Conservation (phyloP, 2,888 invertebrate genomes). For the Eupithecia insigniata region DNA sequence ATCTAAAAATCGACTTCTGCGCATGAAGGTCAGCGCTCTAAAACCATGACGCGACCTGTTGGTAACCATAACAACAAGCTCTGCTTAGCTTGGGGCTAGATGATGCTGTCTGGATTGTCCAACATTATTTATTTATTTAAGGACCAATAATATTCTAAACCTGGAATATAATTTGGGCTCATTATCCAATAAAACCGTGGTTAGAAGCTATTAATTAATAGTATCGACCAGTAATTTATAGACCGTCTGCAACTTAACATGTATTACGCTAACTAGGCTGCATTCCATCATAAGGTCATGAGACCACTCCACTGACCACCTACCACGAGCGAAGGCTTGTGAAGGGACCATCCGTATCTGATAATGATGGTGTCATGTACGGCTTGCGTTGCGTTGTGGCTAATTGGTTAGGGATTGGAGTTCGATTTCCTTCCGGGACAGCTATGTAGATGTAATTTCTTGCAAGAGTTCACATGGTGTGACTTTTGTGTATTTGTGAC, state of each 20-base stretch:
- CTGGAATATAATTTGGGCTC: neutral
- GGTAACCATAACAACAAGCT: too few relatives aligned
- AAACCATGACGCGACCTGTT: too few relatives aligned
- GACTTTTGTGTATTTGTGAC: too few relatives aligned
- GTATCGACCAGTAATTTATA: neutral
- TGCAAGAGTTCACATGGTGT: too few relatives aligned
- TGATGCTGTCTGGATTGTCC: too few relatives aligned
- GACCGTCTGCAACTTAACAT: neutral
- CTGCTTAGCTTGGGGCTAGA: too few relatives aligned
- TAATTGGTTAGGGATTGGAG: neutral
- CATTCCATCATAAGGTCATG: constrained; percentile 3
- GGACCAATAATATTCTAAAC: neutral
- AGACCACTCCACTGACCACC: neutral
- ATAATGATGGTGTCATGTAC: neutral
- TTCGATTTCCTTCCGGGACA: too few relatives aligned
- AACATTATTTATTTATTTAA: too few relatives aligned
- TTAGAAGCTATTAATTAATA: neutral
- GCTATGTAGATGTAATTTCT: too few relatives aligned
- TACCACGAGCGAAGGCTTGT: neutral
- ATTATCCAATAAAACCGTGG: neutral
- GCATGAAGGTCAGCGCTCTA: too few relatives aligned
- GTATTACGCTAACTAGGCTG: neutral
- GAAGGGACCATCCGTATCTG: neutral
- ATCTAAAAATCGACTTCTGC: too few relatives aligned
- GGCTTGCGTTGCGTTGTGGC: neutral